Evolutionary conservation across 2,888 invertebrate species (phyloP).

Genomic region (Volucella zonaria): DNA sequence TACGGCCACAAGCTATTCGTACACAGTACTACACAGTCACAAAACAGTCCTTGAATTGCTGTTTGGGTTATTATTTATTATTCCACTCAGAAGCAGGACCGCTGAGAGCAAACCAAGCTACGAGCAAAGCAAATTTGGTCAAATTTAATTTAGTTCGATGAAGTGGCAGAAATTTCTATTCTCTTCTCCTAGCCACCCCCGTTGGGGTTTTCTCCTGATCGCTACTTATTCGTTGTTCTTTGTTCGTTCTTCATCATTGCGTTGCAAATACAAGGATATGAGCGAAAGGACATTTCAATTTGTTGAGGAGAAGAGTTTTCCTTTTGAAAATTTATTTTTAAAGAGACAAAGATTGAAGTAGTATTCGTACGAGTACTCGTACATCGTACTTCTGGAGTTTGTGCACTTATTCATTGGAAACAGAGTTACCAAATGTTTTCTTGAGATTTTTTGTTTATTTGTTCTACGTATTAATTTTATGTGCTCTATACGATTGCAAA

Average conservation of each 20-base stretch:
- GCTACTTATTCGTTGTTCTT: neutral
- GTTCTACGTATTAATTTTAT: too few species aligned
- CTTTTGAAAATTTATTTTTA: slow-evolving; percentile 19
- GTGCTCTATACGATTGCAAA: too few species aligned
- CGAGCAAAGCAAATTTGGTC: slow-evolving; percentile 51
- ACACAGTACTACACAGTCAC: neutral
- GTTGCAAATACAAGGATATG: slow-evolving; percentile 10
- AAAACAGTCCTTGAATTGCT: slow-evolving; percentile 22
- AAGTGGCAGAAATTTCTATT: slow-evolving; percentile 66
- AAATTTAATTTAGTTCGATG: slow-evolving; percentile 68
- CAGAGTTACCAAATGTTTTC: too few species aligned
- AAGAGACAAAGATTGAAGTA: neutral
- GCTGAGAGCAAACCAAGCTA: slow-evolving; percentile 7
- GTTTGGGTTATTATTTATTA: slow-evolving; percentile 55
- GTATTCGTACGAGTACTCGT: neutral
- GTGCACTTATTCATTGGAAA: too few species aligned
- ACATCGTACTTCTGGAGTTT: too few species aligned
- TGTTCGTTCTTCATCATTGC: neutral
- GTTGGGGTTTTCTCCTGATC: neutral
- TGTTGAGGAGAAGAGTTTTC: slow-evolving; percentile 17
- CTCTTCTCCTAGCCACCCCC: neutral
- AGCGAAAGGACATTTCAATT: slow-evolving; percentile 44
- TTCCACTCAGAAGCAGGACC: slow-evolving; percentile 36
- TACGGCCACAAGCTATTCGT: too few species aligned
- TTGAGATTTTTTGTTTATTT: too few species aligned